Conservation (phyloP, 2,888 invertebrate genomes). For the Fissipunctia ypsillon region DNA sequence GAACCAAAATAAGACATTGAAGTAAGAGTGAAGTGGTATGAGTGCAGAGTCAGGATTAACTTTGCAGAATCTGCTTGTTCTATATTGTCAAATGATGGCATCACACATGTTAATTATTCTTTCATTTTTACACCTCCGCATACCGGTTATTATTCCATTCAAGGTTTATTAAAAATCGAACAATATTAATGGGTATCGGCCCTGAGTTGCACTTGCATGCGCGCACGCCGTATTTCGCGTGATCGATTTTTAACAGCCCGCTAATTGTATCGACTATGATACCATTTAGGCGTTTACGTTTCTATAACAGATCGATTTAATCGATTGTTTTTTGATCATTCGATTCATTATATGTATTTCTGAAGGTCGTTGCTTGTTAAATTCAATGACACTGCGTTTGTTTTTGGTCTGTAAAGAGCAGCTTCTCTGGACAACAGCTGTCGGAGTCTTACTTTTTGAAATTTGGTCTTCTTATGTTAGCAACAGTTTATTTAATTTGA, state of each 20-base stretch:
- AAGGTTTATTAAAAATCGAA: slow-evolving; percentile 19
- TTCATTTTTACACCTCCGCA: too few relatives aligned
- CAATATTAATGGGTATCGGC: slow-evolving; percentile 22
- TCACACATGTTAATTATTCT: too few relatives aligned
- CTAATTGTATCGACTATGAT: slow-evolving; percentile 53
- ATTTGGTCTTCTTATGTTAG: background rate
- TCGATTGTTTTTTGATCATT: slow-evolving; percentile 36
- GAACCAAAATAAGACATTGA: background rate
- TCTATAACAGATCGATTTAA: slow-evolving; percentile 28
- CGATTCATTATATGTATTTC: slow-evolving; percentile 14
- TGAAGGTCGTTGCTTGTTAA: slow-evolving; percentile 14
- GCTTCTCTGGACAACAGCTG: background rate
- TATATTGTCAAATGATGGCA: background rate
- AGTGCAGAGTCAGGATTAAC: background rate
- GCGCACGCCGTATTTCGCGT: slow-evolving; percentile 44
- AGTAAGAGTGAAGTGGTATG: background rate
- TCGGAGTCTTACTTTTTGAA: background rate
- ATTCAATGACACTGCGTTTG: background rate
- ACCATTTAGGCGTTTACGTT: slow-evolving; percentile 36
- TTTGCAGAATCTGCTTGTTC: background rate
- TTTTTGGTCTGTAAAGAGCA: background rate
- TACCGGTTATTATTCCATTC: background rate
- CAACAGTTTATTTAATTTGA: background rate
- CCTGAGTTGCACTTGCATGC: slow-evolving; percentile 47
- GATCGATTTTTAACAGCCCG: slow-evolving; percentile 49